A percentile compares a stretch with the other conserved stretches of the same genome.
Conservation (phyloP, 2,797 vertebrate species). For the Ctenopoma kingsleyae region DNA sequence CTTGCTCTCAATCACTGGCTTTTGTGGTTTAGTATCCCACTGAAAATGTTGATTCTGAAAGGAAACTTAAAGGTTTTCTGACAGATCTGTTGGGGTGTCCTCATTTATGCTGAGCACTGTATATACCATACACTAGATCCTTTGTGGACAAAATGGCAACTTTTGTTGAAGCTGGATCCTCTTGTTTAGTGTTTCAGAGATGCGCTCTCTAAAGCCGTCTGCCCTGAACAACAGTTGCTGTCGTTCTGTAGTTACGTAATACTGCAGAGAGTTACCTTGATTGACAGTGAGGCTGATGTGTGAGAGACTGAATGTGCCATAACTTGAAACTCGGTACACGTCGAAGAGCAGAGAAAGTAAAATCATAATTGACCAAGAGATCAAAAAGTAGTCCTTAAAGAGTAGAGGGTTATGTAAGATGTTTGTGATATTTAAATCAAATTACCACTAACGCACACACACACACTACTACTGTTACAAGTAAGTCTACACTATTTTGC, state of each 20-base stretch:
- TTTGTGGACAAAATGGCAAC: constrained; percentile 55
- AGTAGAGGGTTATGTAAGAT: constrained; percentile 70
- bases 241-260: constrained; percentile 60
- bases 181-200: constrained; percentile 42
- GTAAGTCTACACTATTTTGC: constrained; percentile 65
- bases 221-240: constrained; percentile 73
- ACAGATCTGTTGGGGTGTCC: too few species aligned
- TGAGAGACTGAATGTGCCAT: constrained; percentile 29
- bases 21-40: too few species aligned
- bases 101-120: too few species aligned
- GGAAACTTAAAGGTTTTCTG: too few species aligned
- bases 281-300: constrained; percentile 59
- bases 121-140: constrained; percentile 46
- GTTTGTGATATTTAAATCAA: constrained; percentile 72
- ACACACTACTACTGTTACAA: constrained; percentile 34
- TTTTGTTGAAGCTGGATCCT: constrained; percentile 44
- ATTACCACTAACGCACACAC: constrained; percentile 53
- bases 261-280: constrained; percentile 58
- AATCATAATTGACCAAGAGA: constrained; percentile 42
- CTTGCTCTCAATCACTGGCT: too few species aligned
- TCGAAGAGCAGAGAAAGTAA: constrained; percentile 26
- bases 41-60: too few species aligned
- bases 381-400: constrained; percentile 75
- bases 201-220: constrained; percentile 35
- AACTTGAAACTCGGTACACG: constrained; percentile 22